Base-by-base conservation (phyloP, 2,888 invertebrate genomes). In the Anagyrus pseudococci region DNA sequence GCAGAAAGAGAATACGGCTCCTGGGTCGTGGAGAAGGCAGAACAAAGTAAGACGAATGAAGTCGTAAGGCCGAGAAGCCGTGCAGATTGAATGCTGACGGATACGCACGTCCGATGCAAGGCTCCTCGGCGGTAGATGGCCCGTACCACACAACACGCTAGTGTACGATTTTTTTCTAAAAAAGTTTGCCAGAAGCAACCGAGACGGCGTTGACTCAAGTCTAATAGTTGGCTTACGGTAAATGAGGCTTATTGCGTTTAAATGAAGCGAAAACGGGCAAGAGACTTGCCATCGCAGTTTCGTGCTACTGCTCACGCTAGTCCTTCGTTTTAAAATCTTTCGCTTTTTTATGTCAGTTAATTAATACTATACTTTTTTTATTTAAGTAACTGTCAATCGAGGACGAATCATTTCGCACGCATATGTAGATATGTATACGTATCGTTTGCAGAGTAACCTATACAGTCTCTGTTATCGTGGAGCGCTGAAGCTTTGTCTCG, bases 331-430 rank as follows among this genome's bases (percentile, higher is more conserved):
- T 37, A 13, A n/a, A 43, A 43, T 43, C 43, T 43, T 8, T 20
- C 17, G 43, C 43, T 17, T 43, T 20, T 13, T n/a, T n/a, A n/a
- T n/a, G n/a, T 47, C 47, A 13, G 47, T 17, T 41, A 26, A 29
- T 46, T 37, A n/a, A 20, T 20, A n/a, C 13, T 56, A 43, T 19
- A 54, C 20, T 43, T 48, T 26, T 23, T 54, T 37, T 37, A n/a
- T n/a, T 64, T 64, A 64, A 64, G 65, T 66, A 66, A 66, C 62
- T 58, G 43, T 62, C 55, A 56, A 6, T 62, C 46, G 62, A 62
- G 65, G 55, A 66, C 62, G 62, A 62, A 66, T 59, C 17, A 10
- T 54, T 20, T 54, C 61, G 61, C 54, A 58, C 54, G 57, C 61
- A 64, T 61, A 48, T 46, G 47, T 46, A 22, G 33, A 46, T 17